These are phyloP conservation scores for Antennarius striatus DNA, from an alignment of 2,113 vertebrate species.

Conservation along the genomic window DNA sequence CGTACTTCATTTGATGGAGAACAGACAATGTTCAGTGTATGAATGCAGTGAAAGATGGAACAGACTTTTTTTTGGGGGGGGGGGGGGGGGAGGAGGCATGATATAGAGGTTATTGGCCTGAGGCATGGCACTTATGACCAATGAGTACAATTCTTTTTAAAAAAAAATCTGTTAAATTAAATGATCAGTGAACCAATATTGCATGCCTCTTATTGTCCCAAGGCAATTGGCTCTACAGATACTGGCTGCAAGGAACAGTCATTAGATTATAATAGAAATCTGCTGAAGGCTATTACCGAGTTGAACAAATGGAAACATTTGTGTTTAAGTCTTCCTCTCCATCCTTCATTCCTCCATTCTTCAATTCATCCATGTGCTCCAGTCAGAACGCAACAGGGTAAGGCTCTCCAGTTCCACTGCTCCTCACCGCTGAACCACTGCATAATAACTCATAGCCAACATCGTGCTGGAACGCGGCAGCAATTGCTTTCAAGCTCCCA, in stretches of 20 bases:
- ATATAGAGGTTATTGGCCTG: conserved; percentile 47
- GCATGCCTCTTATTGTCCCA: conserved; percentile 33
- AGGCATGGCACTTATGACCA: conserved; percentile 53
- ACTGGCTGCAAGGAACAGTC: conserved; percentile 46
- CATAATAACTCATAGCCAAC: conserved; percentile 78
- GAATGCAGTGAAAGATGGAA: conserved; percentile 35
- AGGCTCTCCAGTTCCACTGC: conserved; percentile 61
- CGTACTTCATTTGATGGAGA: conserved; percentile 25
- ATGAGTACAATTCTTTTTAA: conserved; percentile 43
- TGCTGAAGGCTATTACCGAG: conserved; percentile 40
- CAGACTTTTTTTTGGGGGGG: conserved; percentile 16
- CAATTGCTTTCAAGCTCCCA: conserved; percentile 78
- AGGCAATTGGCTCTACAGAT: conserved; percentile 52
- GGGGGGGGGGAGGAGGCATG: conserved; percentile 1
- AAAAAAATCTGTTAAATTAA: conserved; percentile 61
- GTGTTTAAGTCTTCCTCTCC: conserved; percentile 41
- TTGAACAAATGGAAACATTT: conserved; percentile 60
- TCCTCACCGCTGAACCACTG: conserved; percentile 57
- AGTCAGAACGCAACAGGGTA: conserved; percentile 65
- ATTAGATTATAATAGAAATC: conserved; percentile 55
- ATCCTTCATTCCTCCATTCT: conserved; percentile 27
- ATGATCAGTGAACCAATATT: conserved; percentile 64
- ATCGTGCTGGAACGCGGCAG: conserved; percentile 58
- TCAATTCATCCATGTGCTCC: conserved; percentile 48
- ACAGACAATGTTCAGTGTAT: conserved; percentile 30